A percentile compares a stretch with the other conserved stretches of the same genome.
phyloP scores from a whole-genome alignment of 2,797 vertebrate species.

The Coregonus suidteri region DNA sequence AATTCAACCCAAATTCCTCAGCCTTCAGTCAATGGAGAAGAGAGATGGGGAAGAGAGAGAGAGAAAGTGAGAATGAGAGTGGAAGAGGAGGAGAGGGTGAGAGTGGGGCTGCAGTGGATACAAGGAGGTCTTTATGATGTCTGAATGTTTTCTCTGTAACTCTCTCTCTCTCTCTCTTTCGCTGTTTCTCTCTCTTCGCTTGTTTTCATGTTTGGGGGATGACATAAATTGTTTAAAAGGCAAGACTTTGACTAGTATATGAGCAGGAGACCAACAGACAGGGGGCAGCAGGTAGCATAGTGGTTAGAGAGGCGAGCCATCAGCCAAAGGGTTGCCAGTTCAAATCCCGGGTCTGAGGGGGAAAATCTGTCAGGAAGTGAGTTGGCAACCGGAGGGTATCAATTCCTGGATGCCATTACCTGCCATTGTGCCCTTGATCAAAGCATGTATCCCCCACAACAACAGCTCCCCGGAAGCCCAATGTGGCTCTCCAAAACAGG shows the following conservation, averaged over 20 bases:
- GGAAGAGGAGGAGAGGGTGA: neutral
- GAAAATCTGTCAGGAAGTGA: too few relatives aligned
- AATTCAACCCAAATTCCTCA: slow-evolving; percentile 35
- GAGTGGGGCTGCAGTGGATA: slow-evolving; percentile 25
- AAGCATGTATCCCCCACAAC: too few relatives aligned
- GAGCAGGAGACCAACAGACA: neutral
- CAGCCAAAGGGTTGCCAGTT: too few relatives aligned
- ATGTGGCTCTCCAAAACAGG: too few relatives aligned
- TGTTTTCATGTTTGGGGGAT: slow-evolving; percentile 13
- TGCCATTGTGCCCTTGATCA: too few relatives aligned
- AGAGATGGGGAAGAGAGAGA: slow-evolving; percentile 5
- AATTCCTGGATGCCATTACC: too few relatives aligned
- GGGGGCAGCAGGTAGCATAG: too few relatives aligned
- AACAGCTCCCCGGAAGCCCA: too few relatives aligned
- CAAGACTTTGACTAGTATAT: neutral
- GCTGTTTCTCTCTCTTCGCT: slow-evolving; percentile 4
- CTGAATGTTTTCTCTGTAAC: slow-evolving; percentile 55
- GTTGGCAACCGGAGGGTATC: too few relatives aligned
- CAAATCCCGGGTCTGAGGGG: too few relatives aligned
- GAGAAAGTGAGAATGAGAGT: neutral
- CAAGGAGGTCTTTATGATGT: slow-evolving; percentile 68
- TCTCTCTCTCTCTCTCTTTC: neutral
- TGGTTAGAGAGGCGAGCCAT: too few relatives aligned
- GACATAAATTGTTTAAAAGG: slow-evolving; percentile 3
- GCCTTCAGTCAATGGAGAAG: slow-evolving; percentile 34